These are phyloP conservation scores for Oreotrochilus melanogaster DNA, from an alignment of 2,113 vertebrate genomes.

Conservation along the genomic window DNA sequence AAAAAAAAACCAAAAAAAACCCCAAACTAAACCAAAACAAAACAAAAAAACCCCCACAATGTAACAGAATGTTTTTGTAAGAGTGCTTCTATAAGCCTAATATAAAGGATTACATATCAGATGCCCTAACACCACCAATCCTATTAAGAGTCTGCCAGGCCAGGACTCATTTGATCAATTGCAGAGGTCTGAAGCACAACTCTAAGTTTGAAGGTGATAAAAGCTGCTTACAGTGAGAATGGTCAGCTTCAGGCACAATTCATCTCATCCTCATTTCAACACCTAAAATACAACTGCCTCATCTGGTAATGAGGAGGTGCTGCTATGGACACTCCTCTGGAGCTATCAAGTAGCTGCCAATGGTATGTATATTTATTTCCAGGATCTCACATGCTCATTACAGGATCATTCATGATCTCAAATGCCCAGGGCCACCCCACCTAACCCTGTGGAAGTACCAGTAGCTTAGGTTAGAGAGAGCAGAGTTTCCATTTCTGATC, in stretches of 20 bases:
- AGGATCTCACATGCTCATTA: not conserved
- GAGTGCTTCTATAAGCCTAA: not conserved
- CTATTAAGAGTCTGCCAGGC: not conserved
- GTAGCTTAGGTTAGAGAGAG: not conserved
- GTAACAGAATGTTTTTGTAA: not conserved
- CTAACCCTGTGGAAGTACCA: not conserved
- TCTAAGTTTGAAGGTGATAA: not conserved
- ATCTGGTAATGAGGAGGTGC: not conserved
- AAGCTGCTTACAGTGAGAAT: not conserved
- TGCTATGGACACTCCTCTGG: not conserved
- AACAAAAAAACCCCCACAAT: no score
- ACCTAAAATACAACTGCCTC: not conserved
- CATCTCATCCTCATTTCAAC: not conserved
- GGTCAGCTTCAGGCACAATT: not conserved
- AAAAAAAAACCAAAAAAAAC: no score
- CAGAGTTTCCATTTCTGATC: not conserved
- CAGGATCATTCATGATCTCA: no score
- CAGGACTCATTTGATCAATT: not conserved
- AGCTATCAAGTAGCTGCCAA: not conserved
- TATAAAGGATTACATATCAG: not conserved
- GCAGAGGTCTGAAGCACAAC: not conserved
- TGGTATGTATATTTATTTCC: not conserved
- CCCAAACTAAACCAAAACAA: no score
- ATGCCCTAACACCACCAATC: not conserved
- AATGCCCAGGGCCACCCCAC: not conserved